phyloP scores from a whole-genome alignment of 2,113 vertebrate species.

The Phrynosoma platyrhinos region DNA sequence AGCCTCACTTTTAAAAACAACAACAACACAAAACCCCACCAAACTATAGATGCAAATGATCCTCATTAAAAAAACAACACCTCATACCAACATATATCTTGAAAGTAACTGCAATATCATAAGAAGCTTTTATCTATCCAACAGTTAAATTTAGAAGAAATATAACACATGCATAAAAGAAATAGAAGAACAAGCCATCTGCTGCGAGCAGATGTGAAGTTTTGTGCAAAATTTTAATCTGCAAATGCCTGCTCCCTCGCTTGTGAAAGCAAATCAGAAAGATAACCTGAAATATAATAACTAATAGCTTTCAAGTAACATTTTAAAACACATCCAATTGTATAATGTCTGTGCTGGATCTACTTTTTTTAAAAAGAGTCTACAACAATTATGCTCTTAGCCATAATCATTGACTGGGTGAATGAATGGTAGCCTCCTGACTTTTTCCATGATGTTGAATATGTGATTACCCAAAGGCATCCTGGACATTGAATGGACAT shows the following conservation, averaged over 20 bases:
- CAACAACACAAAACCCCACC: neutral
- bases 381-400: slow-evolving; percentile 7
- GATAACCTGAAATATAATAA: slow-evolving; percentile 50
- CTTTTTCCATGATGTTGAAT: slow-evolving; percentile 65
- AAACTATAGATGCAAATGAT: neutral
- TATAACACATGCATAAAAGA: slow-evolving; percentile 1
- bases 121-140: neutral
- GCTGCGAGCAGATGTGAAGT: slow-evolving; percentile 30
- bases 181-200: slow-evolving; percentile 36
- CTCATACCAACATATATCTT: neutral
- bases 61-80: no score
- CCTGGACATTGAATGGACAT: slow-evolving; percentile 45
- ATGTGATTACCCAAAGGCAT: slow-evolving; percentile 50
- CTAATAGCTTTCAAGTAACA: slow-evolving; percentile 46
- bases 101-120: slow-evolving; percentile 2
- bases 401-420: slow-evolving; percentile 57
- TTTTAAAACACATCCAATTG: slow-evolving; percentile 53
- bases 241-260: neutral
- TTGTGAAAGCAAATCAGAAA: neutral
- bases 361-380: neutral
- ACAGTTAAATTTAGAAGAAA: slow-evolving; percentile 26
- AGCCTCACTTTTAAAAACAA: no score
- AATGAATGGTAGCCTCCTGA: slow-evolving; percentile 40
- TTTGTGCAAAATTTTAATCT: slow-evolving; percentile 31
- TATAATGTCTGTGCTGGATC: slow-evolving; percentile 12